Base-by-base conservation (phyloP, 92 coral and sea anemone species). In the Zoanthus solanderi region DNA sequence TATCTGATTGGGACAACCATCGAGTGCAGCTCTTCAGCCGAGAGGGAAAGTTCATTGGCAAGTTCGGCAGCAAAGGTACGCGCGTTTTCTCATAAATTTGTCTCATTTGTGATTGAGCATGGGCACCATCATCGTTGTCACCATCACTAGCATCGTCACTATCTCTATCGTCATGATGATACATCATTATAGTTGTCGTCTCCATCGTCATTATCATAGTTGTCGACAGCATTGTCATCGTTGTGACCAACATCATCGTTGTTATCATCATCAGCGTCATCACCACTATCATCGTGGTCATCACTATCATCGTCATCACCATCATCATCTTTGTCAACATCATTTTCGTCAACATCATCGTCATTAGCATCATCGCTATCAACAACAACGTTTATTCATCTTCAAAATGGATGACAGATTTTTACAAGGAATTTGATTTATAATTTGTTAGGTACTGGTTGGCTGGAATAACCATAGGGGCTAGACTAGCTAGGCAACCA, bases 31-130 rank as follows among this genome's bases (percentile, higher is more conserved):
- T 97, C 17, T 97, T 97, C 73, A 93, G 95, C 57, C 94, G 92
- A 16, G 95, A 95, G 74, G 99, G 99, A 42, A 92, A 89, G 71
- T 96, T 89, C 60, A 89, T 92, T 13, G 90, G 94, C 76, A 90
- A 90, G 84, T 95, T 96, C 89, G 99, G 99, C 73, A 79, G 90
- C 56, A 96, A 93, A 95, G 99, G 99, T 94, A 72, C 14, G n/a
- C 23, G 7, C 2, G 9, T 50, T 50, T 50, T 50, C 56, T 50
- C 12, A 50, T 50, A 7, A 11, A 7, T 50, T 50, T 7, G 6
- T 4, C 1, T 63, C 28, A 17, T 1, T 18, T 63, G 28, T 16
- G 23, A 17, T 50, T 50, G 56, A 37, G 14, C 18, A 13, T 58
- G n/a, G 15, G 3, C 60, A 58, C 7, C 6, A 58, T 0, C 78